Evolutionary conservation across 2,888 invertebrate species (phyloP).

Genomic region (Anthrax anthrax): DNA sequence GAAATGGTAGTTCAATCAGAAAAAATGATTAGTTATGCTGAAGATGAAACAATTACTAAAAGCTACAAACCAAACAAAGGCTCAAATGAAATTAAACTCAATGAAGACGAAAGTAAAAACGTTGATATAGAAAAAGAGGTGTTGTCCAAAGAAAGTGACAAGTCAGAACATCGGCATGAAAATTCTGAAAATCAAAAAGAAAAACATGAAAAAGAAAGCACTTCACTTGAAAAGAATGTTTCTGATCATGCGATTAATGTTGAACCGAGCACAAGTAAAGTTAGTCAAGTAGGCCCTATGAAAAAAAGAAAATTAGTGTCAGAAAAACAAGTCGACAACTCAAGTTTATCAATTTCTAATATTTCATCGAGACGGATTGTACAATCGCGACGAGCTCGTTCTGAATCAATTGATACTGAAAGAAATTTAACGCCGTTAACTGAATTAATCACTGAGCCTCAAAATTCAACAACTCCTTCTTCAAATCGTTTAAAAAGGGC

Average conservation of each 20-base stretch:
- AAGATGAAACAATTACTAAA: no score
- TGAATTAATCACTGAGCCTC: neutral
- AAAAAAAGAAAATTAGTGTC: neutral
- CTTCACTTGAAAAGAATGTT: neutral
- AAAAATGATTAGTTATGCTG: no score
- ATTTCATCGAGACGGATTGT: neutral
- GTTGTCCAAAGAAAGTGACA: neutral
- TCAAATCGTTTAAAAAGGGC: constrained; percentile 2
- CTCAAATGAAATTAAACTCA: no score
- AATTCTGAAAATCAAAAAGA: no score
- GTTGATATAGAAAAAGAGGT: neutral
- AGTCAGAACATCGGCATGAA: no score
- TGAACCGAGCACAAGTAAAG: neutral
- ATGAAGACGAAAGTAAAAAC: no score
- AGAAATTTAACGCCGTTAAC: no score
- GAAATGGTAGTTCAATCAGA: no score
- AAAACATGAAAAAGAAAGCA: no score
- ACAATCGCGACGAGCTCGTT: constrained; percentile 3
- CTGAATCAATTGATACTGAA: constrained; percentile 6
- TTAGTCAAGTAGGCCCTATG: constrained; percentile 1
- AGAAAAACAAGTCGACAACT: neutral
- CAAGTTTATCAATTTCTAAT: neutral
- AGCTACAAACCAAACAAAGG: no score
- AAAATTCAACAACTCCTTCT: neutral
- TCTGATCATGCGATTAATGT: constrained; percentile 1